A percentile compares a stretch with the other conserved stretches of the same genome.
phyloP scores from a whole-genome alignment of 2,888 invertebrate species.

The Petrolisthes cinctipes region DNA sequence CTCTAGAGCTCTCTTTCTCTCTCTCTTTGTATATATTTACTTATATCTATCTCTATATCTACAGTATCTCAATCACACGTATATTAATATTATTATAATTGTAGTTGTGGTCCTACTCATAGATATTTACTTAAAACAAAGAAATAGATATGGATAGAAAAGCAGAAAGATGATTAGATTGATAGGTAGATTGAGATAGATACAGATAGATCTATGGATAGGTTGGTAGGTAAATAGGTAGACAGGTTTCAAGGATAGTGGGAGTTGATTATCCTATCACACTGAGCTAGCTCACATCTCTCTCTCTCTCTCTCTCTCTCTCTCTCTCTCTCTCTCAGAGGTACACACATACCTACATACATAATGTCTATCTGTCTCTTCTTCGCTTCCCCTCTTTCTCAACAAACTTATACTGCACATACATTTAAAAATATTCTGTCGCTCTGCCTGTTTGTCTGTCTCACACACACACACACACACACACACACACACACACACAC shows the following conservation, averaged over 20 bases:
- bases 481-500: slow-evolving; percentile 5
- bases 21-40: no score
- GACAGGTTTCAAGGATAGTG: no score
- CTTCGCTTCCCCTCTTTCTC: neutral
- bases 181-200: neutral
- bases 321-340: neutral
- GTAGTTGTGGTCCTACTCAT: no score
- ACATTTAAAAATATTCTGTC: neutral
- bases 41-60: no score
- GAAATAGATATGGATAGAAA: neutral
- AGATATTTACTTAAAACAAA: no score
- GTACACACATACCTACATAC: neutral
- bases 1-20: no score
- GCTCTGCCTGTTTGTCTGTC: neutral
- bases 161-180: neutral
- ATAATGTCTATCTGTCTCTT: neutral
- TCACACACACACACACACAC: slow-evolving; percentile 19
- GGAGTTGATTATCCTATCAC: neutral
- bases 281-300: neutral
- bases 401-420: no score
- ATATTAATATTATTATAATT: no score
- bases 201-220: no score
- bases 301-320: slow-evolving; percentile 13
- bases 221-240: no score
- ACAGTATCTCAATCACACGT: no score